Conservation (phyloP, 1,140 invertebrate species). For the Bombus haemorrhoidalis region DNA sequence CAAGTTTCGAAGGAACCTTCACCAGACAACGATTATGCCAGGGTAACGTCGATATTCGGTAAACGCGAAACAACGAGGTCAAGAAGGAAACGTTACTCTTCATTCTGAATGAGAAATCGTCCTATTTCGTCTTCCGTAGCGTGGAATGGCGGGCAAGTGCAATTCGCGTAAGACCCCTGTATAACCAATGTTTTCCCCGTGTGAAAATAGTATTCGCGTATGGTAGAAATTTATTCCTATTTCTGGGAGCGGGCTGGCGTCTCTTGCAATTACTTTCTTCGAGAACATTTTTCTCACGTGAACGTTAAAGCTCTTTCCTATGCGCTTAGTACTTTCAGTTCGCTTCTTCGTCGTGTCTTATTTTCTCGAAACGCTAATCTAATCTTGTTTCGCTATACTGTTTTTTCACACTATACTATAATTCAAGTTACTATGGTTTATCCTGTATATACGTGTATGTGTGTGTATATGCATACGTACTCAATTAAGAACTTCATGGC, state of each 20-base stretch:
- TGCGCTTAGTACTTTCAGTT: neutral
- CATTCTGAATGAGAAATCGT: slow-evolving; percentile 53
- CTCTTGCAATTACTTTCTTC: slow-evolving; percentile 7
- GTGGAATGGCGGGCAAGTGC: neutral
- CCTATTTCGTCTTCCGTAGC: slow-evolving; percentile 7
- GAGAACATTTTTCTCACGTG: neutral
- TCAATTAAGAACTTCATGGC: neutral
- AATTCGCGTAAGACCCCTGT: slow-evolving; percentile 22
- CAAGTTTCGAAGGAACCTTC: neutral
- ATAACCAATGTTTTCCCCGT: neutral
- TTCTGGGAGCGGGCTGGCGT: neutral
- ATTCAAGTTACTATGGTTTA: neutral
- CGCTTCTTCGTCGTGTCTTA: neutral
- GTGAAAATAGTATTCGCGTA: neutral
- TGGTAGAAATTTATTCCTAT: slow-evolving; percentile 25
- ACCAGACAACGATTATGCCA: neutral
- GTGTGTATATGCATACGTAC: neutral
- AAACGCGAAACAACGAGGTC: neutral
- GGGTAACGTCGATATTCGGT: neutral
- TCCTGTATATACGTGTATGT: too few species aligned
- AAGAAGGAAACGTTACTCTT: slow-evolving; percentile 45
- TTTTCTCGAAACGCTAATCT: neutral
- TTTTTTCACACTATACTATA: too few species aligned
- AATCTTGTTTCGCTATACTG: neutral
- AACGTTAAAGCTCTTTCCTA: too few species aligned